Evolutionary conservation across 2,888 invertebrate species (phyloP).

Genomic region (Dermolepida albohirtum): DNA sequence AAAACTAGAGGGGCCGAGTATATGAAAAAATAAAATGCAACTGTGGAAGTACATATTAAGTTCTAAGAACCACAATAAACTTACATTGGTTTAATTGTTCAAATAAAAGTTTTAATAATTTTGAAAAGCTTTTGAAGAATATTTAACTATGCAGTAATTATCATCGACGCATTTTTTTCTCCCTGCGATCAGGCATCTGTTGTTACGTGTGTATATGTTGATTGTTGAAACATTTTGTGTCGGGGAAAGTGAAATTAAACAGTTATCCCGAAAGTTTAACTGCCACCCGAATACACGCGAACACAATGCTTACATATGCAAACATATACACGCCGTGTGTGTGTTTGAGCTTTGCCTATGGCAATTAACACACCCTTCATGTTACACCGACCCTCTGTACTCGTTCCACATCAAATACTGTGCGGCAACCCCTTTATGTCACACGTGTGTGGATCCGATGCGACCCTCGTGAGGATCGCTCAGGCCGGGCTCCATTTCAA

Average conservation of each 20-base stretch:
- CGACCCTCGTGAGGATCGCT: constrained; percentile 4
- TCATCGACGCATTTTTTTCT: not conserved
- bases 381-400: constrained; percentile 56
- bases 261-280: constrained; percentile 20
- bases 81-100: too few species aligned
- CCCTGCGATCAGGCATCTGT: not conserved
- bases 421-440: constrained; percentile 49
- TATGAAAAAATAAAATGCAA: too few species aligned
- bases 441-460: constrained; percentile 45
- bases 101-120: too few species aligned
- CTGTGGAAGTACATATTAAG: too few species aligned
- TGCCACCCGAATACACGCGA: not conserved
- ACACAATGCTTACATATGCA: constrained; percentile 57
- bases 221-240: not conserved
- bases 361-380: constrained; percentile 61
- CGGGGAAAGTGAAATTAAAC: constrained; percentile 12
- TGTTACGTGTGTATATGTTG: not conserved
- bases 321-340: constrained; percentile 53
- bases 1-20: too few species aligned
- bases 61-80: too few species aligned
- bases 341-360: constrained; percentile 48
- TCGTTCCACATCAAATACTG: constrained; percentile 46
- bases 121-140: too few species aligned
- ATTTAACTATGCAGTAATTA: too few species aligned
- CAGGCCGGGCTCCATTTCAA: constrained; percentile 46